A percentile compares a stretch with the other conserved stretches of the same genome.
Evolutionary conservation across 2,888 invertebrate species (phyloP).

Genomic region (Heliconius charithonia): DNA sequence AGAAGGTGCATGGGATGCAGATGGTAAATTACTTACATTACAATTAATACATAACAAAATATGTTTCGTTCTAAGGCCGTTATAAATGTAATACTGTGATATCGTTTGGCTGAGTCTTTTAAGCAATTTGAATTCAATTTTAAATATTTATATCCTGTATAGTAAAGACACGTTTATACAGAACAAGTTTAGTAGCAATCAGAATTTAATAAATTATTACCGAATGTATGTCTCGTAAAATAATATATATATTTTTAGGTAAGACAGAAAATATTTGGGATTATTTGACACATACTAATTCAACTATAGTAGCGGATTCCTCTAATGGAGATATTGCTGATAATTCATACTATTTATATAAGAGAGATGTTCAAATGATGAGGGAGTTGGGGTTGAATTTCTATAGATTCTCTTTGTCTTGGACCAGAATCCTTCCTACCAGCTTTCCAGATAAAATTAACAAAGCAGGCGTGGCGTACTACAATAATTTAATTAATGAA

Average conservation of each 20-base stretch:
- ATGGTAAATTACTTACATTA: conserved; percentile 60
- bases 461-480: conserved; percentile 65
- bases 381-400: conserved; percentile 73
- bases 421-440: conserved; percentile 85
- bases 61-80: too few relatives aligned
- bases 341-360: conserved; percentile 84
- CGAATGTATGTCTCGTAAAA: neutral
- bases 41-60: neutral
- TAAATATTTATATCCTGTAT: too few relatives aligned
- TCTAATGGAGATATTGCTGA: conserved; percentile 84
- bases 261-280: conserved; percentile 87
- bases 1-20: conserved; percentile 75
- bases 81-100: too few relatives aligned
- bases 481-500: conserved; percentile 80
- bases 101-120: too few relatives aligned
- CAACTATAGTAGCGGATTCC: conserved; percentile 76
- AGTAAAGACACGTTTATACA: too few relatives aligned
- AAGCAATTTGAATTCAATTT: too few relatives aligned
- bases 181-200: too few relatives aligned
- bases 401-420: conserved; percentile 85
- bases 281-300: conserved; percentile 72
- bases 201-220: too few relatives aligned
- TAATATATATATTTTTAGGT: conserved; percentile 55
- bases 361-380: conserved; percentile 79
- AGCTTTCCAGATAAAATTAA: conserved; percentile 83